Evolutionary conservation across 2,888 invertebrate species (phyloP), one percentile per base, ranked within the genome.

Genomic region (Dryocosmus kuriphilus): DNA sequence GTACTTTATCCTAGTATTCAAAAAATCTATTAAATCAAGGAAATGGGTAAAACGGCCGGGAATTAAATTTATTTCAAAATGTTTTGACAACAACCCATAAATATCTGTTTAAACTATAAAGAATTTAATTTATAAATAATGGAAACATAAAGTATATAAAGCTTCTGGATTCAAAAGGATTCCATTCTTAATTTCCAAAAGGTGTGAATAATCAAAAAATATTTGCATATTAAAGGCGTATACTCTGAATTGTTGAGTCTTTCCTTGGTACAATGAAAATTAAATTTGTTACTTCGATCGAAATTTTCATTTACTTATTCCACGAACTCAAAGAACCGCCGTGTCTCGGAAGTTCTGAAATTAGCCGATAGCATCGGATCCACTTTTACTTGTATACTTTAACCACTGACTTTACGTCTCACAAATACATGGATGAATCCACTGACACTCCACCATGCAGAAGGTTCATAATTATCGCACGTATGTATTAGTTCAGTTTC

Each of bases 221-320:
- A 55, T 51, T 51, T 51, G 51, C n/a, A 51, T 51, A 51, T 51
- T 51, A n/a, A 51, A 5, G 7, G 19, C 8, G 8, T n/a, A 51
- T 19, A 6, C 7, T n/a, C 2, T 51, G 7, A n/a, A 51, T 51
- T n/a, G n/a, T 7, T 8, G 2, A 51, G 7, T 51, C 7, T 55
- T 55, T 55, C 51, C 51, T 22, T 22, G 9, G 22, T 22, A 55
- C 22, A 22, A 1, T n/a, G n/a, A 67, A 67, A 67, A 67, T 46
- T 19, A 74, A 79, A 78, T 79, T 73, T 73, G 71, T 74, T 78
- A 76, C 76, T 75, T 80, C 79, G 74, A 76, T 79, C 74, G 77
- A 75, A 75, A 80, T 79, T 79, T 81, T 76, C 76, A 79, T 77
- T 80, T 80, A 80, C 78, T 81, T 79, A 79, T 81, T 80, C 80